Percentiles rank a stretch among this genome's conserved stretches.
Conservation (phyloP, 2,797 vertebrate species). For the Urophycis tenuis region DNA sequence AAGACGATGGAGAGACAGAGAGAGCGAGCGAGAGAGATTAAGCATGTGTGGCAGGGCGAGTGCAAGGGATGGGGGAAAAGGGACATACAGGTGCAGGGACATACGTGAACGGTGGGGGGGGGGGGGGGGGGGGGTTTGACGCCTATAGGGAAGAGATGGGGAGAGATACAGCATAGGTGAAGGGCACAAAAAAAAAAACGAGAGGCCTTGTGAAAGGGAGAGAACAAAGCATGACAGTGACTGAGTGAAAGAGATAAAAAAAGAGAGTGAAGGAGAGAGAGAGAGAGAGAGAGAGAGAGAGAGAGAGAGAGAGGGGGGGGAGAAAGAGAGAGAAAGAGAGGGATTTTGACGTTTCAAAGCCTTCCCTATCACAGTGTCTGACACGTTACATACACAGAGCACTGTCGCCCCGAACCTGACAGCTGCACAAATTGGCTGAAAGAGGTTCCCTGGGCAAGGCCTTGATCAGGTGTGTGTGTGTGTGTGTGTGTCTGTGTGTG, state of each 20-base stretch:
- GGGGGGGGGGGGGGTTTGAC: background rate
- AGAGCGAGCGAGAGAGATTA: no score
- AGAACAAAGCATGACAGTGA: constrained; percentile 41
- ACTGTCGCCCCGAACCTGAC: constrained; percentile 63
- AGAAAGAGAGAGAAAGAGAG: constrained; percentile 21
- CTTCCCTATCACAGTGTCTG: constrained; percentile 67
- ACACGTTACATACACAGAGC: constrained; percentile 65
- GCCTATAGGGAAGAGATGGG: background rate
- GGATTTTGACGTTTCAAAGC: constrained; percentile 69
- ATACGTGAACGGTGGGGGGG: background rate
- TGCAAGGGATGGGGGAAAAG: constrained; percentile 9
- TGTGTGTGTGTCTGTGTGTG: constrained; percentile 34
- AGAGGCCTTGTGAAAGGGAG: constrained; percentile 32
- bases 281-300: constrained; percentile 26
- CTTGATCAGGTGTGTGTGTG: constrained; percentile 54
- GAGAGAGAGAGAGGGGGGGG: constrained; percentile 16
- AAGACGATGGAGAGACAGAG: no score
- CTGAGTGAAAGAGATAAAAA: constrained; percentile 12
- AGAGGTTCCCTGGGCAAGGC: constrained; percentile 62
- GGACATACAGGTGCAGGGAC: background rate
- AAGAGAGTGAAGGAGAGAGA: constrained; percentile 17
- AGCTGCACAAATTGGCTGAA: constrained; percentile 73
- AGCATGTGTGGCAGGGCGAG: constrained; percentile 32
- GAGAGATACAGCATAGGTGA: constrained; percentile 5
- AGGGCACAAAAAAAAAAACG: constrained; percentile 46